Base-by-base conservation (phyloP, 92 coral and sea anemone genomes). In the Zoanthus solanderi region DNA sequence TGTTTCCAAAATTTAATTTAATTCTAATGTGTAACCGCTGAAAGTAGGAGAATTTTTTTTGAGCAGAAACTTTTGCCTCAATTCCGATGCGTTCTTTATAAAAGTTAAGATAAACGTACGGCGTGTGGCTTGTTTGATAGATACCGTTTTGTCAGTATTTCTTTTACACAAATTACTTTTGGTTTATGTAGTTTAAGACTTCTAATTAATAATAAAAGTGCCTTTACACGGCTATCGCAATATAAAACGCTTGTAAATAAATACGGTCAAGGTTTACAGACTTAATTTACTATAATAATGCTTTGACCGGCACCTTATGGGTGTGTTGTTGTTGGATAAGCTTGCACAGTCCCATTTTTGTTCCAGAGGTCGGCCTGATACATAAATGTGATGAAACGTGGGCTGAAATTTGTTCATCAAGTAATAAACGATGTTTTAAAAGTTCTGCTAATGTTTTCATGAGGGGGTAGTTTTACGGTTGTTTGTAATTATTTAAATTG, bases 301-400 rank as follows among this genome's bases (percentile, higher is more conserved):
- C 77, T 86, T 86, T 86, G 84, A 86, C 89, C 79, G 89, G 56
- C 83, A 75, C 84, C 74, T 29, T 56, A 84, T 76, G 84, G 79
- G 89, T 63, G 81, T 73, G 65, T 75, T 68, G 23, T 66, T 76
- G 78, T 66, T 32, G 32, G 75, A 69, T 69, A 47, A 63, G 48
- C 69, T 75, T 67, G 50, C 85, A 80, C 34, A 48, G 12, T 81
- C 13, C 63, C 74, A 46, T 65, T 81, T 23, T 66, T 65, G 23
- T 81, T 63, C 42, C 2, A 11, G 10, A 67, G 44, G 48, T 37
- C 18, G 23, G 66, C 67, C 7, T 31, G 29, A 66, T 34, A 52
- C 6, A 52, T 9, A 77, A 29, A n/a, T 77, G 53, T 46, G 32
- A 54, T 4, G 4, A 31, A 28, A 0, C 54, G 18, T 77, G 53